Percentiles rank a stretch among this genome's conserved stretches.
These are phyloP conservation scores for Poecilus cupreus DNA, from an alignment of 2,888 invertebrate genomes.

Conservation along the genomic window DNA sequence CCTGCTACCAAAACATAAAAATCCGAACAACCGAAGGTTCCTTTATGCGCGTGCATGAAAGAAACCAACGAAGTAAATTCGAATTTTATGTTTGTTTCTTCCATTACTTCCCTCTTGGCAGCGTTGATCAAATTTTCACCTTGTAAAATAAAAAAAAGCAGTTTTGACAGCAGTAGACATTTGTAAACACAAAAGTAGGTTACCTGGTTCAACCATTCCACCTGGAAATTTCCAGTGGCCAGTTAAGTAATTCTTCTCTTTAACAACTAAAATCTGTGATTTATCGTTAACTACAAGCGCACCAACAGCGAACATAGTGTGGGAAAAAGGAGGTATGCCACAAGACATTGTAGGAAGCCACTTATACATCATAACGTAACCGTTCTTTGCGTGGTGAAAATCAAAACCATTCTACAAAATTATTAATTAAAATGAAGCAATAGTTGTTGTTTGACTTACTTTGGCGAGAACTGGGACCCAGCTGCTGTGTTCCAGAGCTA, in stretches of 20 bases:
- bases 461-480: conserved; percentile 86
- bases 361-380: conserved; percentile 86
- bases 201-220: conserved; percentile 91
- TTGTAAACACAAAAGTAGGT: no score
- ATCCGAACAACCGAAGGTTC: conserved; percentile 89
- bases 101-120: conserved; percentile 88
- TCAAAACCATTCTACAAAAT: conserved; percentile 83
- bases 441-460: conserved; percentile 71
- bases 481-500: conserved; percentile 80
- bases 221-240: conserved; percentile 94
- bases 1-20: conserved; percentile 88
- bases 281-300: conserved; percentile 88
- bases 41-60: conserved; percentile 85
- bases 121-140: conserved; percentile 90
- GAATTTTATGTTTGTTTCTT: conserved; percentile 90
- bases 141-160: no score
- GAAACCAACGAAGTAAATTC: conserved; percentile 85
- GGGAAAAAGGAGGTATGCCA: conserved; percentile 86
- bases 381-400: conserved; percentile 89
- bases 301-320: conserved; percentile 89
- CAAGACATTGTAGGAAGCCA: conserved; percentile 81
- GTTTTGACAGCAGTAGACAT: neutral
- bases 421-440: conserved; percentile 32
- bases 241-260: conserved; percentile 79
- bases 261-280: conserved; percentile 86